Evolutionary conservation across 2,888 invertebrate genomes (phyloP).

Genomic region (Cloeon dipterum): DNA sequence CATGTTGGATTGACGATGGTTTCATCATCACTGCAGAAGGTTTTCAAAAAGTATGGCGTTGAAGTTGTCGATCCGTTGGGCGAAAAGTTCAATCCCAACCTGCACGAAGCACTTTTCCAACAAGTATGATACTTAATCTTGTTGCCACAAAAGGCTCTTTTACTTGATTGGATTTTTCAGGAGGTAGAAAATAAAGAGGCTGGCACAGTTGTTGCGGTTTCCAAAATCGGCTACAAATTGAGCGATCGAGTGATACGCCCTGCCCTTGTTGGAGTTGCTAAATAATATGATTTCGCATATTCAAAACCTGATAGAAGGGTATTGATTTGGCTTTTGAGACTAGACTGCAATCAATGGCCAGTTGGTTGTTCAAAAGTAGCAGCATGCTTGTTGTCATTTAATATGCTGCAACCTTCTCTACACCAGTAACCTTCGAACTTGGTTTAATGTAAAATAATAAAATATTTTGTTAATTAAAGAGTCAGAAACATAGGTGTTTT

Average conservation of each 20-base stretch:
- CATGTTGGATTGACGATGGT: conserved; percentile 81
- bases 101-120: conserved; percentile 90
- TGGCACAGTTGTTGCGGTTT: conserved; percentile 77
- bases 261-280: conserved; percentile 89
- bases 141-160: too few relatives aligned
- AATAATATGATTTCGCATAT: too few relatives aligned
- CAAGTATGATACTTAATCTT: conserved; percentile 31
- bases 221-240: conserved; percentile 88
- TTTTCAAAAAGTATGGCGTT: conserved; percentile 75
- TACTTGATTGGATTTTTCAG: conserved; percentile 17
- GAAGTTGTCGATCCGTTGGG: conserved; percentile 67
- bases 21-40: conserved; percentile 51
- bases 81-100: conserved; percentile 89
- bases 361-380: too few relatives aligned
- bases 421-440: too few relatives aligned
- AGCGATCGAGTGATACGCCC: conserved; percentile 86
- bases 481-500: too few relatives aligned
- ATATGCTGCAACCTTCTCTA: too few relatives aligned
- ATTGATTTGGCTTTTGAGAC: too few relatives aligned
- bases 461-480: too few relatives aligned
- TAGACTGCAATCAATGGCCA: too few relatives aligned
- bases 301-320: too few relatives aligned
- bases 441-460: too few relatives aligned
- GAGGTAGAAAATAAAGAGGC: conserved; percentile 55
- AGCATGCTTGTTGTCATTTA: too few relatives aligned